Evolutionary conservation across 2,113 vertebrate genomes (phyloP), one percentile per base, ranked within the genome.

Genomic region (Semnornis frantzii): DNA sequence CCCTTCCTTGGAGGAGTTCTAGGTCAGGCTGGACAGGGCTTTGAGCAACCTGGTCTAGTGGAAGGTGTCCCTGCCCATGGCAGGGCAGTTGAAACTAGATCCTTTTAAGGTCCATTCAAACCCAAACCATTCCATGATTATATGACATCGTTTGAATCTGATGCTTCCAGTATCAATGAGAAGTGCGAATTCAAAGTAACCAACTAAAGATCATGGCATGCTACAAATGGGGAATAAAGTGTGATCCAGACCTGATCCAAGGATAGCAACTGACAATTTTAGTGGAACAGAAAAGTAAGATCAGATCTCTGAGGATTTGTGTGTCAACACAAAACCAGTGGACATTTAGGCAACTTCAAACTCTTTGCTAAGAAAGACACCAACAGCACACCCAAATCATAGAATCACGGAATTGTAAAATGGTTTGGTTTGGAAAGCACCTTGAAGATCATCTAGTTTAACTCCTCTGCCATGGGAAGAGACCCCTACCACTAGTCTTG

Each of bases 131-230:
- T 52, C 50, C 24, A 24, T 25, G 23, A 52, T 13, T 24, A 24
- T 44, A 54, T 85, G 21, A 39, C 42, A 82, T 50, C 3, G 15
- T 92, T 50, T 65, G 46, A 64, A 57, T 93, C 15, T 34, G n/a
- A 37, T 81, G 80, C 76, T 80, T 86, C 28, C 33, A 3, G 66
- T 42, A 68, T 48, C 54, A 69, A 8, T 17, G 12, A 79, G 33
- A 90, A 69, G 12, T 10, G 12, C 25, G 69, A 77, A 84, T 48
- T 92, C 52, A 83, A 86, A 93, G 34, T 42, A 74, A 83, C 34
- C 14, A 77, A 54, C 14, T 52, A 52, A 58, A 70, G 5, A 10
- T 42, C 42, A 24, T n/a, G n/a, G 5, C 15, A 31, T 44, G 44
- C 12, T 23, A 54, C 33, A 86, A 52, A 62, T 57, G 30, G 55